Conservation (phyloP, 37 sponge, comb jelly and placozoan genomes). For the Dysidea cf. avara region DNA sequence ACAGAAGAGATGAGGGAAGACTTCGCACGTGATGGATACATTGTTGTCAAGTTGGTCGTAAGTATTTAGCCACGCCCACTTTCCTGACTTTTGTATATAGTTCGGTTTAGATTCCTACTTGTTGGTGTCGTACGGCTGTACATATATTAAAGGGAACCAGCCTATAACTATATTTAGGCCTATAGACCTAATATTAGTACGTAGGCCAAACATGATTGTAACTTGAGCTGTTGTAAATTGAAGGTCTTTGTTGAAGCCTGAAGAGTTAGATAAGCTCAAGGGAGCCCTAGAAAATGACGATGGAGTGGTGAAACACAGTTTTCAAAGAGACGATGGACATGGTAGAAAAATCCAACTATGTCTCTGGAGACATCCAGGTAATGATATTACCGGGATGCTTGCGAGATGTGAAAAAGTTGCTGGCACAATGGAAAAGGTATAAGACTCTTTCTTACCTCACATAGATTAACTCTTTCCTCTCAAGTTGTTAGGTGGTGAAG, state of each 20-base stretch:
- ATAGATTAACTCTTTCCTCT: background rate
- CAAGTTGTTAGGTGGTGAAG: conserved; percentile 85
- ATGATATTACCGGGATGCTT: conserved; percentile 83
- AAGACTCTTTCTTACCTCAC: background rate
- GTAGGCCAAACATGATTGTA: too few relatives aligned
- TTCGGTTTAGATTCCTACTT: too few relatives aligned
- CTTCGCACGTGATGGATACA: conserved; percentile 65
- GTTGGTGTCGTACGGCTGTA: too few relatives aligned
- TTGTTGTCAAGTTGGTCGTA: conserved; percentile 42
- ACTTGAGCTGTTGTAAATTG: too few relatives aligned
- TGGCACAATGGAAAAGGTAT: conserved; percentile 79
- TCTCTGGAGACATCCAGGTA: conserved; percentile 86
- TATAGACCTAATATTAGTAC: too few relatives aligned
- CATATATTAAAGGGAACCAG: too few relatives aligned
- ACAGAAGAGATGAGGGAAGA: conserved; percentile 17
- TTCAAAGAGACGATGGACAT: conserved; percentile 53
- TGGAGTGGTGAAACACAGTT: conserved; percentile 58
- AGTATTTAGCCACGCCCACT: too few relatives aligned
- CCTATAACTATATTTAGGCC: too few relatives aligned
- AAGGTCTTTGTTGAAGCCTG: conserved; percentile 50
- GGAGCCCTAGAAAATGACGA: conserved; percentile 55
- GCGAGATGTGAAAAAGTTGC: conserved; percentile 79
- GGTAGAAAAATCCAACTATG: conserved; percentile 67
- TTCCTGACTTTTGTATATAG: too few relatives aligned
- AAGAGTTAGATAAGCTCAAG: conserved; percentile 58